Percentiles rank a stretch among this genome's conserved stretches.
These are phyloP conservation scores for Halcyon chelicuti DNA, from an alignment of 2,797 vertebrate genomes.

Conservation along the genomic window DNA sequence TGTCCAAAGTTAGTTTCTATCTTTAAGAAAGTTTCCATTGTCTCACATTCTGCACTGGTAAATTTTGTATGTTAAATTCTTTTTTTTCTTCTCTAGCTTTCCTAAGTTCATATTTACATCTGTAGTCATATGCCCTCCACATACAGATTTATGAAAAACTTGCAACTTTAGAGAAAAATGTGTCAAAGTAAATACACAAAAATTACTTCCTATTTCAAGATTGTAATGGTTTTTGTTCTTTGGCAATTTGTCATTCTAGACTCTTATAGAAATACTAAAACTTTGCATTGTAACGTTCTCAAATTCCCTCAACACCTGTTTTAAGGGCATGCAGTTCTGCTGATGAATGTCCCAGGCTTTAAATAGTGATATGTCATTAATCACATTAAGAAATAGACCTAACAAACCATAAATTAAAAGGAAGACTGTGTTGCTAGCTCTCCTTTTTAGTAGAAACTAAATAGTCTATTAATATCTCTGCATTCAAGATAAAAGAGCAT, in stretches of 20 bases:
- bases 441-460: conserved; percentile 45
- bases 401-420: conserved; percentile 75
- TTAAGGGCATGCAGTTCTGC: conserved; percentile 56
- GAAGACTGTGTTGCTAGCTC: conserved; percentile 49
- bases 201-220: not conserved
- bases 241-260: conserved; percentile 38
- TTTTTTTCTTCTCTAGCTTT: not conserved
- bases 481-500: not conserved
- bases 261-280: not conserved
- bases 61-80: not conserved
- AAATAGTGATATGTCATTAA: conserved; percentile 78
- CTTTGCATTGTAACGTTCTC: not conserved
- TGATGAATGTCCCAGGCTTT: conserved; percentile 77
- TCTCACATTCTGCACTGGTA: not conserved
- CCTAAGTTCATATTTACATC: not conserved
- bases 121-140: not conserved
- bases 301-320: conserved; percentile 71
- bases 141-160: not conserved
- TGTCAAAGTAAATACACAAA: not conserved
- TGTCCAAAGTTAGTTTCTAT: not conserved
- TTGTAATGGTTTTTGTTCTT: conserved; percentile 20
- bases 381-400: conserved; percentile 76
- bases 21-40: not conserved
- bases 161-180: not conserved
- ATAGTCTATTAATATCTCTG: conserved; percentile 27